Evolutionary conservation across 2,113 vertebrate species (phyloP).

Genomic region (Nibea coibor): DNA sequence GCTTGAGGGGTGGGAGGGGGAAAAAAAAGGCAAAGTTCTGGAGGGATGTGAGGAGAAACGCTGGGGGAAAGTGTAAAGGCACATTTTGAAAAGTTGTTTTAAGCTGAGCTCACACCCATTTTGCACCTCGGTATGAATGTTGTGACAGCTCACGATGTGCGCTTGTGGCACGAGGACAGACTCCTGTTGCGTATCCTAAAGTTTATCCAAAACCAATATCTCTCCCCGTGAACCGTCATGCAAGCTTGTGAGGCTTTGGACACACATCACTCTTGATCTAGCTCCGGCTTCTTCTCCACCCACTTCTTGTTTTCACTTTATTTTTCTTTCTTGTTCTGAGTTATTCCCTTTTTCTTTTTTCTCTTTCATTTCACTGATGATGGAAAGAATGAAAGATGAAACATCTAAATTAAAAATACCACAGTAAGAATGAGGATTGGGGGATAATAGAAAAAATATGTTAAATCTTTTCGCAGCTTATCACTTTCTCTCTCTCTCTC

Average conservation of each 20-base stretch:
- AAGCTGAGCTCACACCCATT: conserved; percentile 24
- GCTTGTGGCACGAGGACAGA: conserved; percentile 21
- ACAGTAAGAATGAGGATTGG: conserved; percentile 11
- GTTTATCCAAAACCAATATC: conserved; percentile 53
- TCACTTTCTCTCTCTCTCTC: neutral
- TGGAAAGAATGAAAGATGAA: conserved; percentile 18
- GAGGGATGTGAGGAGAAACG: conserved; percentile 29
- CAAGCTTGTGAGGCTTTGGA: conserved; percentile 38
- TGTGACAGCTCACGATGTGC: conserved; percentile 30
- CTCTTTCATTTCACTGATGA: conserved; percentile 6
- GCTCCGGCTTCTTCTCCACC: conserved; percentile 24
- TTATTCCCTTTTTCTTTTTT: conserved; percentile 22
- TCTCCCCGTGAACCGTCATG: conserved; percentile 22
- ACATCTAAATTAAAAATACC: conserved; percentile 31
- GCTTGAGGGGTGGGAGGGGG: conserved; percentile 56
- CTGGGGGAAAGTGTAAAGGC: conserved; percentile 23
- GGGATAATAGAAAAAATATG: conserved; percentile 32
- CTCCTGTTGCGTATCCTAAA: conserved; percentile 35
- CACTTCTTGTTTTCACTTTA: conserved; percentile 40
- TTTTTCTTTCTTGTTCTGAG: neutral
- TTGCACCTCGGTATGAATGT: conserved; percentile 31
- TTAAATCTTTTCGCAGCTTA: conserved; percentile 6
- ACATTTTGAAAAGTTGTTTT: conserved; percentile 20
- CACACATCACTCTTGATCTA: conserved; percentile 24
- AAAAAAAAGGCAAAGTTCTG: conserved; percentile 21